A percentile compares a stretch with the other conserved stretches of the same genome.
Evolutionary conservation across 2,797 vertebrate species (phyloP).

Genomic region (Pipistrellus nathusii): DNA sequence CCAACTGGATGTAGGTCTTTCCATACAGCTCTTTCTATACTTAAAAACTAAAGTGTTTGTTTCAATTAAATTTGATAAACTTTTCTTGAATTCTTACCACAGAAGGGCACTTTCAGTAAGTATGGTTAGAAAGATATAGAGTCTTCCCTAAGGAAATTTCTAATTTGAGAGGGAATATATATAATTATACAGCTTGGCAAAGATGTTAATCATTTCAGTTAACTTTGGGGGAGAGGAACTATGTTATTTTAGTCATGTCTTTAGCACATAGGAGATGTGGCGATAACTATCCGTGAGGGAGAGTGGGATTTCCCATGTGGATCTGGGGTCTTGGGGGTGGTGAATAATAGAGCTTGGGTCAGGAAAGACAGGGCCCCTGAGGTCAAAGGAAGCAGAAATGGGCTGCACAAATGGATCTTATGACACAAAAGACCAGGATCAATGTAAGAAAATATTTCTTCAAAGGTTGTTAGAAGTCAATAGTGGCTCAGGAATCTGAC

Average conservation of each 20-base stretch:
- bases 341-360: not conserved
- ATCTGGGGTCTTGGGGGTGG: not conserved
- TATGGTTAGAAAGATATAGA: not conserved
- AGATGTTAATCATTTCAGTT: not conserved
- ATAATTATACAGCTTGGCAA: not conserved
- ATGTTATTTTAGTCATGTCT: not conserved
- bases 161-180: not conserved
- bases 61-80: constrained; percentile 14
- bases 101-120: not conserved
- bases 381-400: not conserved
- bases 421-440: not conserved
- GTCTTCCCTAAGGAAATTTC: not conserved
- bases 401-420: not conserved
- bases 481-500: not conserved
- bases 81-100: not conserved
- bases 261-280: not conserved
- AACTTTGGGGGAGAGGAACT: not conserved
- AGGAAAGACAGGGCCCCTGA: not conserved
- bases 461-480: not conserved
- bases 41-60: not conserved
- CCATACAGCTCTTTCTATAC: not conserved
- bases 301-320: not conserved
- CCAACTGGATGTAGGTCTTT: not conserved
- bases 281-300: not conserved
- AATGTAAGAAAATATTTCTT: not conserved